Evolutionary conservation across 2,797 vertebrate genomes (phyloP), one percentile per base, ranked within the genome.

Genomic region (Melanotaenia parkinsoni): DNA sequence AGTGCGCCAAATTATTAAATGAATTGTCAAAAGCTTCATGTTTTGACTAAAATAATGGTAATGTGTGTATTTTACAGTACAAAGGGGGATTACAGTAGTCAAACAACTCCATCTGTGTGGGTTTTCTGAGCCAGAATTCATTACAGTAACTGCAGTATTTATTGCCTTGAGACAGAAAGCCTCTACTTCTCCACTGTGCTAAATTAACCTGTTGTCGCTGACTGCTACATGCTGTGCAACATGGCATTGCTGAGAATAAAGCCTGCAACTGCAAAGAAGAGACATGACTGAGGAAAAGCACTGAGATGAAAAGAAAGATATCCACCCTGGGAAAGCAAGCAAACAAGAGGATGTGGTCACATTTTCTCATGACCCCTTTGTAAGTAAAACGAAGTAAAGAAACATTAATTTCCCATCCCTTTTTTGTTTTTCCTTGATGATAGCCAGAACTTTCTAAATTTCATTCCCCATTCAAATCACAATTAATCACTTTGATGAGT

Each of bases 331-430:
- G 89, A 92, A 91, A 86, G 73, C 54, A 68, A 84, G 84, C 72
- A 84, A 85, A 87, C 64, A 76, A 87, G 87, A 89, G 88, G 90
- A 91, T 90, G 88, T 89, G 90, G 91, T 75, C 65, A 83, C 74
- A 86, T 82, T 89, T 90, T 91, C 87, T 90, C 87, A 89, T 88
- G 86, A 89, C 89, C 89, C 58, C 68, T 84, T 86, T 81, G 80
- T 84, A 76, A 30, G 26, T 58, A 62, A 40, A 68, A 69, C 38
- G 70, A 71, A 75, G 10, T 6, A 18, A 70, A 71, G 10, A 70
- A 64, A 67, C 3, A 54, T n/a, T 5, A 14, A 1, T 47, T 28
- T 30, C 40, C 43, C 38, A 4, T 60, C 20, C 68, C 65, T 66
- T 38, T 43, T 53, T 58, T 53, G 38, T 24, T 4, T 66, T 59